Percentiles rank a stretch among this genome's conserved stretches.
phyloP scores from a whole-genome alignment of 2,797 vertebrate species.

The Hypotaenidia philippensis region DNA sequence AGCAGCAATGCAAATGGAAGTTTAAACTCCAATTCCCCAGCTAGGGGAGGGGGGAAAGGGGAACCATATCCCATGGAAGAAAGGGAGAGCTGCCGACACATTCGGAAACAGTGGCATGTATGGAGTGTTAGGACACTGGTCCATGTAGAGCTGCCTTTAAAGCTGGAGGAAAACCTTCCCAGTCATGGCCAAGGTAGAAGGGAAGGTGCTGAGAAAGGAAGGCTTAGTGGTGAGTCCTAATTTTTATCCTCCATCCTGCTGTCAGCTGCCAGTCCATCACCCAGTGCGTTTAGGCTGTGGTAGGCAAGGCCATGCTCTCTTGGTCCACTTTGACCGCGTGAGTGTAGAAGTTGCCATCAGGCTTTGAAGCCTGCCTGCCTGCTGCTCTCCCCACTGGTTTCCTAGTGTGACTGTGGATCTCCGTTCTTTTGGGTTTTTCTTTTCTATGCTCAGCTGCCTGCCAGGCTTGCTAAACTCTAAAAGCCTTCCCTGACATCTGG shows the following conservation, averaged over 20 bases:
- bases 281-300: not conserved
- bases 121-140: not conserved
- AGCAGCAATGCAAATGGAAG: not conserved
- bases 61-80: not conserved
- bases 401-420: not conserved
- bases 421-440: not conserved
- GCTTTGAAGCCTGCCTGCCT: not conserved
- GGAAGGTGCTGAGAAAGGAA: not conserved
- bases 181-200: not conserved
- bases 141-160: not conserved
- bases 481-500: not conserved
- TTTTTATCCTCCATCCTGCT: not conserved
- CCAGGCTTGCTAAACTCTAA: not conserved
- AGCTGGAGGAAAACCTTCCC: not conserved
- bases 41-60: not conserved
- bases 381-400: not conserved
- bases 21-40: not conserved
- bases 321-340: not conserved
- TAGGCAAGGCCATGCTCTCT: not conserved
- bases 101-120: not conserved
- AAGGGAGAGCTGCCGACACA: not conserved
- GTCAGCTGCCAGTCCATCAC: not conserved
- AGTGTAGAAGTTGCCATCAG: not conserved
- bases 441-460: not conserved
- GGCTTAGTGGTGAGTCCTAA: not conserved